Base-by-base conservation (phyloP, 2,113 vertebrate genomes). In the Butorides virescens region DNA sequence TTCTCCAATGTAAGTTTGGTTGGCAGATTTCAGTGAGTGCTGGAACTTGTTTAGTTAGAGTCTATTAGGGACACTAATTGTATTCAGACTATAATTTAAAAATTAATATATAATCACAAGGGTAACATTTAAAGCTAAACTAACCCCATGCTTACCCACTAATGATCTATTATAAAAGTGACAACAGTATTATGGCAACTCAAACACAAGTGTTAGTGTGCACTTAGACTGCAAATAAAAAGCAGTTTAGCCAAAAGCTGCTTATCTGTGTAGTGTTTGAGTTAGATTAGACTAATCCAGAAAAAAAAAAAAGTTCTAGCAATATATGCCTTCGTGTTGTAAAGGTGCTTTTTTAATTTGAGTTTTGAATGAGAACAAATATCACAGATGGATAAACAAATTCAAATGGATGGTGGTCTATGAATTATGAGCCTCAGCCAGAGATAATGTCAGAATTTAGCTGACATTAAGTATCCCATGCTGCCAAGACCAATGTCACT, bases 191-290 rank as follows among this genome's bases (percentile, higher is more conserved):
- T 95, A 78, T 19, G 10, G 76, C 59, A 85, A 74, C 89, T 94
- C 92, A 71, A 83, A 67, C 27, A 49, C 59, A 92, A 91, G 44
- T 29, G 3, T n/a, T 49, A 23, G 7, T 7, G 6, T 20, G 47
- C 25, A 67, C 42, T 80, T 46, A 90, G 66, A 96, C 59, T 70
- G 82, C 79, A 89, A 96, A 94, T 42, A 87, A 95, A 96, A 89
- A 46, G 55, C 42, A 91, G 47, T 95, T 97, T 96, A 93, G 71
- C 66, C 81, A 95, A 88, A 94, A 96, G 59, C n/a, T 93, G 85
- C 76, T 97, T 89, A 88, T 91, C 76, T 96, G 23, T 36, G 27
- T 39, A 71, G 47, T 32, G 42, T 74, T 90, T 63, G 52, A 86
- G 66, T 91, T 90, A 96, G 67, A 66, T 56, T 37, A 92, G 34